phyloP scores from a whole-genome alignment of 2,888 invertebrate genomes.

The Tetragonisca angustula region DNA sequence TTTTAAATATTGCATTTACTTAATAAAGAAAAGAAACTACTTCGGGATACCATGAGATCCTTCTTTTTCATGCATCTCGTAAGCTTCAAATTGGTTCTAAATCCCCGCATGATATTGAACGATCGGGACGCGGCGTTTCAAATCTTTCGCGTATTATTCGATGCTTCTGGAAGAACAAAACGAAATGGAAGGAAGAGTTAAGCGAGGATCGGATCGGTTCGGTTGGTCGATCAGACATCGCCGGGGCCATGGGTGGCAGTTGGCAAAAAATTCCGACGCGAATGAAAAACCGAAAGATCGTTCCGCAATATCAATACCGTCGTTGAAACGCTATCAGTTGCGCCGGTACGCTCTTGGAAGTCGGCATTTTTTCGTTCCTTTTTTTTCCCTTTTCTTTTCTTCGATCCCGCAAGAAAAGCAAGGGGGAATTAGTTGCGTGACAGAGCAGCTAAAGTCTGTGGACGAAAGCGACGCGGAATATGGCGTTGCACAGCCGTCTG shows the following conservation, averaged over 20 bases:
- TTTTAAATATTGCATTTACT: too few species aligned
- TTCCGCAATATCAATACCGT: slow-evolving; percentile 47
- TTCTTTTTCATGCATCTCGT: slow-evolving; percentile 2
- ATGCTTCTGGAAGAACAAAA: not conserved
- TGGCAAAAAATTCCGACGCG: slow-evolving; percentile 24
- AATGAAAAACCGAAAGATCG: slow-evolving; percentile 38
- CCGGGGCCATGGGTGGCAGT: not conserved
- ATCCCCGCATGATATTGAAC: not conserved
- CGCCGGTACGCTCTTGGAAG: slow-evolving; percentile 32
- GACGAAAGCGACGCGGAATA: slow-evolving; percentile 54
- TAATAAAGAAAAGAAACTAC: too few species aligned
- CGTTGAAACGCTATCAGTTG: slow-evolving; percentile 52
- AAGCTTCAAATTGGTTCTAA: slow-evolving; percentile 5
- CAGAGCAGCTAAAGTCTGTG: slow-evolving; percentile 46
- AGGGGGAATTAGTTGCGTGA: slow-evolving; percentile 45
- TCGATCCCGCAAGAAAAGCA: slow-evolving; percentile 31
- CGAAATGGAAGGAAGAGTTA: not conserved
- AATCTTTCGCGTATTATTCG: not conserved
- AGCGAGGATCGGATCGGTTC: not conserved
- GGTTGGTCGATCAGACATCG: not conserved
- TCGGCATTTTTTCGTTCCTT: slow-evolving; percentile 3
- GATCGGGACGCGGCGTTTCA: not conserved
- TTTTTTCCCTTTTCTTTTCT: not conserved
- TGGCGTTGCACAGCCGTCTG: slow-evolving; percentile 59
- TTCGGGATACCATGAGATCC: not conserved